Percentiles rank a stretch among this genome's conserved stretches.
phyloP scores from a whole-genome alignment of 2,113 vertebrate genomes.

The Brachyhypopomus gauderio region DNA sequence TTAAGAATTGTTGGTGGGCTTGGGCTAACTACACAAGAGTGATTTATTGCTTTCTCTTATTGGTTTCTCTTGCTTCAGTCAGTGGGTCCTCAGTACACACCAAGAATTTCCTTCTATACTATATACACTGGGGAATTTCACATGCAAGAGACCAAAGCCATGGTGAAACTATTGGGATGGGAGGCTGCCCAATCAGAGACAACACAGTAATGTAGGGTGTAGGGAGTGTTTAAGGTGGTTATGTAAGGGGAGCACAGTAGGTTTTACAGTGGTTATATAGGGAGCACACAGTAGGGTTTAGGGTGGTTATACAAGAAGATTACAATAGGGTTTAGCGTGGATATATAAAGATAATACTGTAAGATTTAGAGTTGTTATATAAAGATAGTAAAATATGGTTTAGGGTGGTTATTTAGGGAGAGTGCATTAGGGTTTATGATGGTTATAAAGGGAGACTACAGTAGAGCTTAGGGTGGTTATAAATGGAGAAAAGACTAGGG shows the following conservation, averaged over 20 bases:
- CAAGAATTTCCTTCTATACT: slow-evolving; percentile 69
- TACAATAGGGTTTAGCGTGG: neutral
- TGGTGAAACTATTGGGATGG: neutral
- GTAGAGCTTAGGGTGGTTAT: neutral
- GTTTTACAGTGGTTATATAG: neutral
- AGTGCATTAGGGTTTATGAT: neutral
- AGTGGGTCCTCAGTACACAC: slow-evolving; percentile 38
- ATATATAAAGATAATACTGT: neutral
- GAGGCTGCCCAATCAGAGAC: neutral
- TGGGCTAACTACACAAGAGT: slow-evolving; percentile 70
- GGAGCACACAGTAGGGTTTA: neutral
- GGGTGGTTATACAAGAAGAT: neutral
- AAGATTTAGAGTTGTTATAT: neutral
- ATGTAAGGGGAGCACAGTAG: neutral
- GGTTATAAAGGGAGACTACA: neutral
- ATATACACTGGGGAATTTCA: slow-evolving; percentile 57
- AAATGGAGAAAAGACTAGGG: neutral
- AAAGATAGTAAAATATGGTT: neutral
- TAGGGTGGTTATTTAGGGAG: neutral
- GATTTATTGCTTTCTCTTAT: slow-evolving; percentile 29
- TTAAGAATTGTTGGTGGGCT: slow-evolving; percentile 66
- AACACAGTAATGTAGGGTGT: neutral
- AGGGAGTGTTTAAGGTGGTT: neutral
- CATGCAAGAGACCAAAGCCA: slow-evolving; percentile 44
- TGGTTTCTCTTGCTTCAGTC: slow-evolving; percentile 69